phyloP scores from a whole-genome alignment of 1,140 invertebrate genomes.

The Drosophila navojoa region DNA sequence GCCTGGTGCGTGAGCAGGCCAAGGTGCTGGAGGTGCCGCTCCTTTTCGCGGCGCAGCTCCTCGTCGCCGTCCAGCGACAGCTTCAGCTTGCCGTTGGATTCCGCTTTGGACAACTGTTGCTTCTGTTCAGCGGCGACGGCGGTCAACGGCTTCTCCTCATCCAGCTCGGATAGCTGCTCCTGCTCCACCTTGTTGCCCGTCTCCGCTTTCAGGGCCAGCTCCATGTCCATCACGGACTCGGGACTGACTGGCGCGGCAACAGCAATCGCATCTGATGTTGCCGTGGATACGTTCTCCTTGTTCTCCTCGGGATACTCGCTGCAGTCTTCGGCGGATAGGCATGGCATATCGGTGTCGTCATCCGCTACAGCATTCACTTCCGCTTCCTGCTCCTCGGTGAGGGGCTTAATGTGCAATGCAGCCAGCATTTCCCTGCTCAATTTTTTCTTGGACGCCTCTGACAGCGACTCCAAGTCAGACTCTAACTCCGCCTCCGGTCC shows the following conservation, averaged over 20 bases:
- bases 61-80: constrained; percentile 37
- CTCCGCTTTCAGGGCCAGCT: constrained; percentile 7
- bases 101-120: constrained; percentile 7
- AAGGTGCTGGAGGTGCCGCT: constrained; percentile 87
- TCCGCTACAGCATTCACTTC: constrained; percentile 33
- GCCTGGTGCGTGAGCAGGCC: constrained; percentile 87
- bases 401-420: constrained; percentile 16
- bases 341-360: constrained; percentile 29
- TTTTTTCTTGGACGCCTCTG: background rate
- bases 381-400: constrained; percentile 31
- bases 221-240: constrained; percentile 27
- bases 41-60: constrained; percentile 84
- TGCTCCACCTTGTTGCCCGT: constrained; percentile 31
- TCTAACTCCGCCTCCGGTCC: background rate
- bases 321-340: constrained; percentile 17
- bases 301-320: constrained; percentile 63
- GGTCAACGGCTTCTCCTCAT: constrained; percentile 51
- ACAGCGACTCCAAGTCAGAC: background rate
- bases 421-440: constrained; percentile 4
- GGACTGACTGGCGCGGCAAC: constrained; percentile 4
- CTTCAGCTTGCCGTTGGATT: constrained; percentile 36
- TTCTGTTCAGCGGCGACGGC: constrained; percentile 40
- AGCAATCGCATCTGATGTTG: constrained; percentile 14
- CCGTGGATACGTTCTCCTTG: constrained; percentile 68
- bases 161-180: constrained; percentile 13